Evolutionary conservation across 2,113 vertebrate species (phyloP), one percentile per base, ranked within the genome.

Genomic region (Syrrhaptes paradoxus): DNA sequence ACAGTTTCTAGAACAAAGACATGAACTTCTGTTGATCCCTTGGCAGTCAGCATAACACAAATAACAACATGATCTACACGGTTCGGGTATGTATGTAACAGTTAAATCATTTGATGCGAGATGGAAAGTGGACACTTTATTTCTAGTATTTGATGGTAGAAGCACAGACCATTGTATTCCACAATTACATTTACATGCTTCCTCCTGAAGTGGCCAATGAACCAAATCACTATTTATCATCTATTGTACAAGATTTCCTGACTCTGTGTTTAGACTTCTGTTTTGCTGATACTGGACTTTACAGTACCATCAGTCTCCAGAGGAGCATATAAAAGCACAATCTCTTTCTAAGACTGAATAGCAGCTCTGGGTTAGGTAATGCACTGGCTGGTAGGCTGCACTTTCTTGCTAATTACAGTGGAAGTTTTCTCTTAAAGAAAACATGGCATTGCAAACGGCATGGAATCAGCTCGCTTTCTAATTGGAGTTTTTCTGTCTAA

Each of bases 161-260:
- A 92, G 79, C 49, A 62, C 63, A 76, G 81, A 45, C 48, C 78
- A 81, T 87, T 96, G 88, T 95, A 77, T 87, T 92, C 75, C 81
- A 85, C 34, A 10, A 93, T 86, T 83, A 88, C 83, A 95, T 83
- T 76, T 74, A 86, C 82, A 96, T 0, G 5, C 81, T 96, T 96
- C 74, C 92, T 93, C 66, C 65, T 43, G 48, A 73, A 86, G 87
- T 25, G 59, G 90, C 84, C 79, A 82, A 26, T 17, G 62, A 72
- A 96, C n/a, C 59, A 78, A 94, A 90, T 85, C 12, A 6, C 77
- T 87, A 72, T 93, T 96, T 96, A 95, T 94, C 92, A 85, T 68
- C 92, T 94, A 86, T 94, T 96, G 96, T 96, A 85, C 80, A 91
- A 90, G 87, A 93, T 94, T 96, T 97, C 96, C 91, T 95, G 87